Evolutionary conservation across 2,113 vertebrate genomes (phyloP).

Genomic region (Dipodomys merriami): DNA sequence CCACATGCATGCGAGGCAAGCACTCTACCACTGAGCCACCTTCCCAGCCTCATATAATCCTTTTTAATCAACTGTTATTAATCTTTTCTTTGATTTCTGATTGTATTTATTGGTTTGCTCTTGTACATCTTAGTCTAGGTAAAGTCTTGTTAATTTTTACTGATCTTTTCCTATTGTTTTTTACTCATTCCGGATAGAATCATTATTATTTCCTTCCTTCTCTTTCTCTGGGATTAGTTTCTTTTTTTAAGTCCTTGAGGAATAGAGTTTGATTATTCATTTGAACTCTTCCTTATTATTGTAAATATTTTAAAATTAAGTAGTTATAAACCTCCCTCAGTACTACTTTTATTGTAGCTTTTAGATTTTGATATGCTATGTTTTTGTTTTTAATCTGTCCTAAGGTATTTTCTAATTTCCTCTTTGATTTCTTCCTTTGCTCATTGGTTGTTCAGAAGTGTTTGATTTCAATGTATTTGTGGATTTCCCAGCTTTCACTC

Average conservation of each 20-base stretch:
- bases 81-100: neutral
- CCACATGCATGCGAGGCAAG: no score
- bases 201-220: neutral
- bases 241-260: slow-evolving; percentile 14
- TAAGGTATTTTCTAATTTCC: slow-evolving; percentile 18
- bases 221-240: slow-evolving; percentile 4
- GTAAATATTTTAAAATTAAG: neutral
- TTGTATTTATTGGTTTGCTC: slow-evolving; percentile 11
- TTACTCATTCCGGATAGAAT: neutral
- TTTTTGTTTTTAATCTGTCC: neutral
- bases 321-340: neutral
- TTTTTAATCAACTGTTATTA: neutral
- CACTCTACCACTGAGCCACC: no score
- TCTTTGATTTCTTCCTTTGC: neutral
- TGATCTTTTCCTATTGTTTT: neutral
- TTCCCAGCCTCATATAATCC: neutral
- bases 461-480: slow-evolving; percentile 39
- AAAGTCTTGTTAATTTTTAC: neutral
- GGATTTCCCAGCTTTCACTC: neutral
- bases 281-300: neutral
- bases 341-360: neutral
- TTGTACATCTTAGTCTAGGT: neutral
- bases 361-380: neutral
- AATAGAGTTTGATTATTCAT: neutral
- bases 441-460: neutral